These are phyloP conservation scores for Lytechinus pictus DNA, from an alignment of 35 echinoderm and acorn worm species.

Conservation along the genomic window DNA sequence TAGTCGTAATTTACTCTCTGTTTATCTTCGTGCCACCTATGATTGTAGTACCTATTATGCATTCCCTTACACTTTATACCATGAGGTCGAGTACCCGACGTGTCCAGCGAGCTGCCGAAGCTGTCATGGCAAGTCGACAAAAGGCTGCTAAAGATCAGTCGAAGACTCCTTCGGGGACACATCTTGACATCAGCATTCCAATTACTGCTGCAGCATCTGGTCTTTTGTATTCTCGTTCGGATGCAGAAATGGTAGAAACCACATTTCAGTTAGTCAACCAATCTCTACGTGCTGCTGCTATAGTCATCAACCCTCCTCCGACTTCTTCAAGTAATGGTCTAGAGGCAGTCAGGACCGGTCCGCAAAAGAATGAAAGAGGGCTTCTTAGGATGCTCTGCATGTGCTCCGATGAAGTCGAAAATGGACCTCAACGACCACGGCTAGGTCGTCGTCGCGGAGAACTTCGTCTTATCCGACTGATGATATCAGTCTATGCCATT, in stretches of 20 bases:
- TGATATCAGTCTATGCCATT: conserved; percentile 33
- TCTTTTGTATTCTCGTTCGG: not conserved
- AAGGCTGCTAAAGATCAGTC: not conserved
- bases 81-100: conserved; percentile 23
- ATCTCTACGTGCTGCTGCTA: not conserved
- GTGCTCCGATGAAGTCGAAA: not conserved
- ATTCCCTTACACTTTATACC: conserved; percentile 38
- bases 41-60: not conserved
- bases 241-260: not conserved
- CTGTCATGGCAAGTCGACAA: not conserved
- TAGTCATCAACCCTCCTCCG: conserved; percentile 16
- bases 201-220: not conserved
- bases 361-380: not conserved
- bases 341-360: not conserved
- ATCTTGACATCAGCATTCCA: conserved; percentile 21
- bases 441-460: conserved; percentile 1
- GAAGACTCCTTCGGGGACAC: conserved; percentile 31
- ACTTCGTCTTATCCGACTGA: conserved; percentile 28
- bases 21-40: conserved; percentile 31
- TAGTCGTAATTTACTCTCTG: conserved; percentile 22
- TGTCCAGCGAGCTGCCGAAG: conserved; percentile 16
- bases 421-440: conserved; percentile 27
- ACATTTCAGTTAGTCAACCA: conserved; percentile 25
- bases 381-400: not conserved
- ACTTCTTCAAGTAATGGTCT: not conserved